Percentiles rank a stretch among this genome's conserved stretches.
Conservation (phyloP, 2,113 vertebrate genomes). For the Anarrhichthys ocellatus region DNA sequence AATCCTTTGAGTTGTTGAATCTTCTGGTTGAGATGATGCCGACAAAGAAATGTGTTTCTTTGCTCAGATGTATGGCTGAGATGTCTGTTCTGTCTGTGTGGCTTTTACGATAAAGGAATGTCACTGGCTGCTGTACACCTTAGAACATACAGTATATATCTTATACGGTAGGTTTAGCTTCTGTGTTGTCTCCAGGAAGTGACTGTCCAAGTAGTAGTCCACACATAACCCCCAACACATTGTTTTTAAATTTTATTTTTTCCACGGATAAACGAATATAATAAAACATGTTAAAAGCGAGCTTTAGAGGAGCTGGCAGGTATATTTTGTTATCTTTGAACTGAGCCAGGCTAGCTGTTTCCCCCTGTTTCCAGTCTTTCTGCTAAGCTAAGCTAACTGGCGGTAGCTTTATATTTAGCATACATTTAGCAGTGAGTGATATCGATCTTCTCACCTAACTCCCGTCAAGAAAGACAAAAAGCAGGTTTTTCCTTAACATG, state of each 20-base stretch:
- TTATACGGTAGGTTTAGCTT: background rate
- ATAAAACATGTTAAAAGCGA: background rate
- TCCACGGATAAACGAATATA: background rate
- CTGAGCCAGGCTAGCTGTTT: background rate
- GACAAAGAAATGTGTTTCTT: background rate
- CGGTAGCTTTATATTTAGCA: background rate
- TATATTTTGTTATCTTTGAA: background rate
- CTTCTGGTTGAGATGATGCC: background rate
- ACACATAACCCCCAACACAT: background rate
- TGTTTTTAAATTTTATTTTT: background rate
- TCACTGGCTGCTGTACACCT: background rate
- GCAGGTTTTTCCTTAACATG: background rate
- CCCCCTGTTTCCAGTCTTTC: background rate
- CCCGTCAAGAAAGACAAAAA: background rate
- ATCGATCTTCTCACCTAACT: background rate
- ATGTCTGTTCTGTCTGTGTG: background rate
- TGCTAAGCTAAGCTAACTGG: conserved; percentile 7
- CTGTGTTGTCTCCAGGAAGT: background rate
- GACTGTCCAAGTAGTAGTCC: background rate
- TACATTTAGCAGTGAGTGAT: background rate
- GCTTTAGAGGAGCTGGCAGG: background rate
- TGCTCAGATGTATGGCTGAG: background rate
- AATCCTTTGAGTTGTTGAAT: background rate
- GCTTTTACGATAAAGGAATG: background rate
- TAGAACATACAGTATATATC: background rate